Percentiles rank a stretch among this genome's conserved stretches.
Conservation (phyloP, 2,888 invertebrate genomes). For the Caenorhabditis afra region DNA sequence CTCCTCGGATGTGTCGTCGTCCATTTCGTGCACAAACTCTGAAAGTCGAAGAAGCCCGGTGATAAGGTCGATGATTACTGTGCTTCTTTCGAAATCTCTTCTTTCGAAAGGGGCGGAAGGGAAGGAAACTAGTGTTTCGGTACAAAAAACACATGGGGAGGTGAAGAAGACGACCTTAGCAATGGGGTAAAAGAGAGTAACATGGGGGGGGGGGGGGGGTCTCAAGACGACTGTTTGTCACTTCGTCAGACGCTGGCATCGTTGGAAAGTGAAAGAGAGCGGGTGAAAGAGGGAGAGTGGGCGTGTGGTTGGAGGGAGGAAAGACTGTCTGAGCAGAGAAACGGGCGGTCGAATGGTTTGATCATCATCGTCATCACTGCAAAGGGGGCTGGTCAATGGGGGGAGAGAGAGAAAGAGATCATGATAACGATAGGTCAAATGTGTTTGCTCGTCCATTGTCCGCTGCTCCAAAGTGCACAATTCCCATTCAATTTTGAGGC, state of each 20-base stretch:
- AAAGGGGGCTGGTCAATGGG: too few species aligned
- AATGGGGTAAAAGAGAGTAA: not conserved
- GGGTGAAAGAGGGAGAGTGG: not conserved
- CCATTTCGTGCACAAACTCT: too few species aligned
- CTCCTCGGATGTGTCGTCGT: too few species aligned
- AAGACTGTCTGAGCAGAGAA: not conserved
- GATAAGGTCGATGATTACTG: too few species aligned
- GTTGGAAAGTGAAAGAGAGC: conserved; percentile 1
- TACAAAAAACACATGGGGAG: conserved; percentile 2
- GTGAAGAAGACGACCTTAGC: not conserved
- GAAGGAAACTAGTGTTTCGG: not conserved
- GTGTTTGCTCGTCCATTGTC: not conserved
- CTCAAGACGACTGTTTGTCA: too few species aligned
- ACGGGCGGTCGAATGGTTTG: not conserved
- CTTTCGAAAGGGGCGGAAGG: not conserved
- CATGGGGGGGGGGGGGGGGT: not conserved
- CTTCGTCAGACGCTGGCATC: conserved; percentile 3
- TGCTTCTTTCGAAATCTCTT: not conserved
- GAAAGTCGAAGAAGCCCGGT: too few species aligned
- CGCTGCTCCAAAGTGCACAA: not conserved
- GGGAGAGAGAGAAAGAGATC: too few species aligned
- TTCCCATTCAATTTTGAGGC: too few species aligned
- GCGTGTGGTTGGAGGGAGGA: not conserved
- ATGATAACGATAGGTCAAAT: too few species aligned
- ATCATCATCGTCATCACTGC: not conserved